Conservation (phyloP, 2,888 invertebrate species). For the Alloscopus bannaensis region DNA sequence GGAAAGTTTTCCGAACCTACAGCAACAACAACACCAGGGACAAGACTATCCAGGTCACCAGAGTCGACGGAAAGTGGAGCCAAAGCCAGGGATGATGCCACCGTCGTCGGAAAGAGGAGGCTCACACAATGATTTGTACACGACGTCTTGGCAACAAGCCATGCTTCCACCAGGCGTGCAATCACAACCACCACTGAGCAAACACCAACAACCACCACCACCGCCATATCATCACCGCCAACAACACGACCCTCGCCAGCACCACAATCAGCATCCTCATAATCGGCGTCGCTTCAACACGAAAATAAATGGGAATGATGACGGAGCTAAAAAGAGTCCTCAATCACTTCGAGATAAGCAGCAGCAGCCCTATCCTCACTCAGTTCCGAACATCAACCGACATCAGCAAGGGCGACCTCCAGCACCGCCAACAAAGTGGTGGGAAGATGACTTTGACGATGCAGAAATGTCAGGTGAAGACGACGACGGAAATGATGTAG, state of each 20-base stretch:
- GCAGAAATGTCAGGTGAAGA: slow-evolving; percentile 50
- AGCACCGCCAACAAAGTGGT: not conserved
- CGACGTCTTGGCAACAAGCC: slow-evolving; percentile 59
- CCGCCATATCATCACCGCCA: slow-evolving; percentile 37
- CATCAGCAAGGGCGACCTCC: slow-evolving; percentile 17
- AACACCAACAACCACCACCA: slow-evolving; percentile 25
- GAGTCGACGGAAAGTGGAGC: slow-evolving; percentile 7
- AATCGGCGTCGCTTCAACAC: slow-evolving; percentile 2
- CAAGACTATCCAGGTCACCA: too few relatives aligned
- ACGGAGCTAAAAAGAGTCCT: not conserved
- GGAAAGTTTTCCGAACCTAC: not conserved
- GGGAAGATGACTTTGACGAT: slow-evolving; percentile 41
- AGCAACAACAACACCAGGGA: not conserved
- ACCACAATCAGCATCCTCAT: slow-evolving; percentile 25
- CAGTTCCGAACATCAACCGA: slow-evolving; percentile 26
- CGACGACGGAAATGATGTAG: slow-evolving; percentile 54
- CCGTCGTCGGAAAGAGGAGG: slow-evolving; percentile 39
- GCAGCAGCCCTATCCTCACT: slow-evolving; percentile 22
- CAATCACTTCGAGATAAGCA: slow-evolving; percentile 12
- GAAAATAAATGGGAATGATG: slow-evolving; percentile 17
- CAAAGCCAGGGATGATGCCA: slow-evolving; percentile 11
- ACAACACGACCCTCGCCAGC: slow-evolving; percentile 5
- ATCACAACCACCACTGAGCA: not conserved
- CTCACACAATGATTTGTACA: slow-evolving; percentile 53
- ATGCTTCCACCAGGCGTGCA: slow-evolving; percentile 49